Percentiles rank a stretch among this genome's conserved stretches.
Evolutionary conservation across 2,113 vertebrate genomes (phyloP).

Genomic region (Heterotis niloticus): DNA sequence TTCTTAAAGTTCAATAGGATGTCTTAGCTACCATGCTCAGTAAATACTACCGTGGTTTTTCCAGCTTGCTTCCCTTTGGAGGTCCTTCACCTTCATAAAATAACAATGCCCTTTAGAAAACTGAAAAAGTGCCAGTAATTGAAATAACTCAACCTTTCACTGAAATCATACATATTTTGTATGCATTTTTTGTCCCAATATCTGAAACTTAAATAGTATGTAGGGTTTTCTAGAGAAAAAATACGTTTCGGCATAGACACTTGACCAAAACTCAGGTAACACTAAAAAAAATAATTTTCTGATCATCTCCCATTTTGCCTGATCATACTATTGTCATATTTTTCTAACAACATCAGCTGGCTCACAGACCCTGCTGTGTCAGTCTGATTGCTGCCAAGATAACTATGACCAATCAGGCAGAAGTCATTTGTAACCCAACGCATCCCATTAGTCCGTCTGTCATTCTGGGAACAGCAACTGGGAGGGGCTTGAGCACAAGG

Average conservation of each 20-base stretch:
- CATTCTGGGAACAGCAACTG: slow-evolving; percentile 5
- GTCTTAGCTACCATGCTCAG: too few relatives aligned
- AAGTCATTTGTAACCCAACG: not conserved
- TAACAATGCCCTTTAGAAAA: not conserved
- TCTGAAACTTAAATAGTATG: not conserved
- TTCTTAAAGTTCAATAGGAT: too few relatives aligned
- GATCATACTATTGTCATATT: not conserved
- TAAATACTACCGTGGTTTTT: too few relatives aligned
- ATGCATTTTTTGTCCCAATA: not conserved
- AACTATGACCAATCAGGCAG: not conserved
- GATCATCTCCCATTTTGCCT: not conserved
- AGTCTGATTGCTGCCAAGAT: not conserved
- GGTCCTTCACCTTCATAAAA: too few relatives aligned
- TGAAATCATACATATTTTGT: not conserved
- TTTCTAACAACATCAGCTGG: slow-evolving; percentile 9
- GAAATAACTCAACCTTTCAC: not conserved
- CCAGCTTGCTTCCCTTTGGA: too few relatives aligned
- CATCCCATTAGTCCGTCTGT: not conserved
- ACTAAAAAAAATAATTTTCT: not conserved
- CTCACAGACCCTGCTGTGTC: not conserved
- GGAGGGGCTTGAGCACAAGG: not conserved
- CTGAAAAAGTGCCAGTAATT: not conserved
- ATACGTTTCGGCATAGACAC: not conserved
- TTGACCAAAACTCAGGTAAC: not conserved
- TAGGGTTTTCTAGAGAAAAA: not conserved